Evolutionary conservation across 2,888 invertebrate genomes (phyloP).

Genomic region (Meghimatium bilineatum): DNA sequence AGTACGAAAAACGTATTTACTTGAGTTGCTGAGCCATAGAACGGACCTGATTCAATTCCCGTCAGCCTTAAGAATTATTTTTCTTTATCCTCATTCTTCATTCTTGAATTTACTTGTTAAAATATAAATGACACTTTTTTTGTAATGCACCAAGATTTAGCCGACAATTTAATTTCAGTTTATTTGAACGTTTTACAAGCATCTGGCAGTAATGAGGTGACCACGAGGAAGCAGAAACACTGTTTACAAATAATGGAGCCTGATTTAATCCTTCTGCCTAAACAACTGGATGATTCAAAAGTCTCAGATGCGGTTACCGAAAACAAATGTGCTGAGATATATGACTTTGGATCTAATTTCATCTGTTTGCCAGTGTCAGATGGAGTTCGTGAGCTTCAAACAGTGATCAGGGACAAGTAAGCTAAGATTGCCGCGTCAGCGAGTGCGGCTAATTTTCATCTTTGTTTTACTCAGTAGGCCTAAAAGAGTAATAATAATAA

Average conservation of each 20-base stretch:
- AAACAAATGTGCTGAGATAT: slow-evolving; percentile 69
- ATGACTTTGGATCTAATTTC: slow-evolving; percentile 68
- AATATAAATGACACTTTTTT: too few relatives aligned
- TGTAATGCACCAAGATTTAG: not conserved
- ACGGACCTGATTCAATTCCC: too few relatives aligned
- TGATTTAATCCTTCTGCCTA: slow-evolving; percentile 52
- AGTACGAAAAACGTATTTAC: too few relatives aligned
- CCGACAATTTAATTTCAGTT: not conserved
- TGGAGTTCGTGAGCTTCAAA: slow-evolving; percentile 78
- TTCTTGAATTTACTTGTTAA: too few relatives aligned
- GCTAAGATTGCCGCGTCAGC: slow-evolving; percentile 46
- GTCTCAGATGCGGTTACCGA: not conserved
- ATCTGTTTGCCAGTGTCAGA: slow-evolving; percentile 71
- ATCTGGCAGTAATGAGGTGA: not conserved
- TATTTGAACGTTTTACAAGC: not conserved
- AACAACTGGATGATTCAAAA: slow-evolving; percentile 38
- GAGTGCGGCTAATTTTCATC: not conserved
- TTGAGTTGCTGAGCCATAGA: too few relatives aligned
- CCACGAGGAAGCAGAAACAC: slow-evolving; percentile 31
- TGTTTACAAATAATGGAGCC: slow-evolving; percentile 64
- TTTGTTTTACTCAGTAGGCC: too few relatives aligned
- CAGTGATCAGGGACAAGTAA: slow-evolving; percentile 79
- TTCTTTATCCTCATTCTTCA: too few relatives aligned
- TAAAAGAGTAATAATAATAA: too few relatives aligned
- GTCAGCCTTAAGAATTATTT: too few relatives aligned